Evolutionary conservation across 2,888 invertebrate species (phyloP).

Genomic region (Limenitis camilla): DNA sequence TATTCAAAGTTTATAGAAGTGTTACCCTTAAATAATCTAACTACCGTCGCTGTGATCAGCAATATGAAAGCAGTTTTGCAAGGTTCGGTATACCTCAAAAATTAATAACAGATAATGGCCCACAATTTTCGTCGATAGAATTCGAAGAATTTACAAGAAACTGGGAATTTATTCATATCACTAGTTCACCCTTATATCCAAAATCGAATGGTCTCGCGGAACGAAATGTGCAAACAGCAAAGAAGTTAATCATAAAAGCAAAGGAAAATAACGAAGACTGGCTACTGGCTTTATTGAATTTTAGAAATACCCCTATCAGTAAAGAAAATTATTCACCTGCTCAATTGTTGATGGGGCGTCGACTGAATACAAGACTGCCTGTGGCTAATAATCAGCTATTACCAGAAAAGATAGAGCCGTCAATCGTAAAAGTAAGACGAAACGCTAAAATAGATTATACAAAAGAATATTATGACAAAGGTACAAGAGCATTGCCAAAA

Average conservation of each 20-base stretch:
- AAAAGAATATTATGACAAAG: not conserved
- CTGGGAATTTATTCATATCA: not conserved
- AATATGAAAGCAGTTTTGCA: not conserved
- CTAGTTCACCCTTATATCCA: constrained; percentile 2
- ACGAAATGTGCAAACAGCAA: not conserved
- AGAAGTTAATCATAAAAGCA: not conserved
- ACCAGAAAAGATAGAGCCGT: not conserved
- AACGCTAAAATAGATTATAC: not conserved
- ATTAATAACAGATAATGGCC: not conserved
- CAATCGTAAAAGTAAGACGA: not conserved
- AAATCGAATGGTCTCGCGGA: constrained; percentile 1
- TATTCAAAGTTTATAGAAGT: not conserved
- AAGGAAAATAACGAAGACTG: not conserved
- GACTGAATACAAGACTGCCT: not conserved
- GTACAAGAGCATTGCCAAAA: too few species aligned
- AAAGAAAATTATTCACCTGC: not conserved
- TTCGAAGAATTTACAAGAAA: not conserved
- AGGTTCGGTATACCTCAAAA: not conserved
- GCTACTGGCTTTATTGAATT: not conserved
- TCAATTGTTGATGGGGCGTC: constrained; percentile 19
- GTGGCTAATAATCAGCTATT: not conserved
- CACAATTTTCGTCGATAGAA: not conserved
- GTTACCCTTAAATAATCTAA: not conserved
- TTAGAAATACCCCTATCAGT: not conserved
- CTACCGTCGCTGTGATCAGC: not conserved